Conservation (phyloP, 2,888 invertebrate genomes). For the Chorisops tibialis region DNA sequence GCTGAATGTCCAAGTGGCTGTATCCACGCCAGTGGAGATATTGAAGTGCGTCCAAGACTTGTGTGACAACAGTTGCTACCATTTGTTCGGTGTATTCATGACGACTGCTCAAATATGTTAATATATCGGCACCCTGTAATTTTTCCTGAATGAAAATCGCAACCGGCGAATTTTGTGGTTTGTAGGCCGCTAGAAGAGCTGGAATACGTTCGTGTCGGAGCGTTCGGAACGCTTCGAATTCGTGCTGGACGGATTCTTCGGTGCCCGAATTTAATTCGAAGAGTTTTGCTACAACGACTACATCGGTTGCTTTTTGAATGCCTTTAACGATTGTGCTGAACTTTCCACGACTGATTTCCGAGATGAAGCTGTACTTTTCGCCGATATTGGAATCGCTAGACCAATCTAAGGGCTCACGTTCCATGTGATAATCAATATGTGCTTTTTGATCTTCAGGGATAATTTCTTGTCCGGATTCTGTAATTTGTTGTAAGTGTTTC, state of each 20-base stretch:
- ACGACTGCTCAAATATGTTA: conserved; percentile 81
- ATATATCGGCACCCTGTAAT: conserved; percentile 85
- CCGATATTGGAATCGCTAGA: conserved; percentile 63
- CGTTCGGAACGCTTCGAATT: conserved; percentile 79
- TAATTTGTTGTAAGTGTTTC: conserved; percentile 79
- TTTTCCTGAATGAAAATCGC: conserved; percentile 77
- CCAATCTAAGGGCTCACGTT: conserved; percentile 73
- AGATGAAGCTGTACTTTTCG: conserved; percentile 79
- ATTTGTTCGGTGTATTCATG: conserved; percentile 92
- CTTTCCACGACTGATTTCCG: conserved; percentile 79
- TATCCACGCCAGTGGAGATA: conserved; percentile 93
- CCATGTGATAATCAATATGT: conserved; percentile 69
- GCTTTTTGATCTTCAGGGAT: conserved; percentile 62
- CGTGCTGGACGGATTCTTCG: conserved; percentile 66
- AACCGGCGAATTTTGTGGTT: conserved; percentile 63
- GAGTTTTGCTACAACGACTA: conserved; percentile 80
- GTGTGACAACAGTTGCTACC: conserved; percentile 81
- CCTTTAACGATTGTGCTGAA: conserved; percentile 84
- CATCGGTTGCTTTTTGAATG: conserved; percentile 70
- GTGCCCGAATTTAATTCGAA: conserved; percentile 65
- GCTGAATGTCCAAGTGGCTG: conserved; percentile 86
- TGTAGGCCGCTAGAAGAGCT: conserved; percentile 68
- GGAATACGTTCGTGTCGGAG: conserved; percentile 87
- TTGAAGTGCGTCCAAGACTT: conserved; percentile 85
- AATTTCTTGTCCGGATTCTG: conserved; percentile 74